A percentile compares a stretch with the other conserved stretches of the same genome.
Conservation (phyloP, 2,797 vertebrate species). For the Danio tinwini region DNA sequence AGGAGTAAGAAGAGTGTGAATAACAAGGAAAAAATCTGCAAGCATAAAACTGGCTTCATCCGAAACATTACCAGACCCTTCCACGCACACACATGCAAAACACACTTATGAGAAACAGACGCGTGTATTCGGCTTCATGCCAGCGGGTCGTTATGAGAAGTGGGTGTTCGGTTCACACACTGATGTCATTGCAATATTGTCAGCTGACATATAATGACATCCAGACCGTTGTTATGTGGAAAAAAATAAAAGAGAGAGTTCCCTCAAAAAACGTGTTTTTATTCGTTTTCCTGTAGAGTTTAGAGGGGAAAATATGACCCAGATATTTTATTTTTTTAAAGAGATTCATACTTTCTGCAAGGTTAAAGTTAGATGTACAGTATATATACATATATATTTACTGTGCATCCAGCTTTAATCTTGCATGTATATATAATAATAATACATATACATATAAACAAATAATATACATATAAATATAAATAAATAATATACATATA, state of each 20-base stretch:
- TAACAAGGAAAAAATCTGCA: constrained; percentile 7
- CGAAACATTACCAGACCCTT: constrained; percentile 3
- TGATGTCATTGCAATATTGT: constrained; percentile 38
- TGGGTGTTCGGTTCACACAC: background rate
- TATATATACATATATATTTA: no score
- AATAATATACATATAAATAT: no score
- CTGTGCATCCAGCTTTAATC: no score
- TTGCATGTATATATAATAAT: no score
- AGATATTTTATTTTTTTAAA: background rate
- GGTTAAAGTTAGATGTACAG: background rate
- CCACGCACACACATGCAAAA: constrained; percentile 29
- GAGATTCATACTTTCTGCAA: background rate
- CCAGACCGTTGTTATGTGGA: constrained; percentile 7
- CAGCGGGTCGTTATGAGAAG: background rate
- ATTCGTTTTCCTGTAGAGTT: background rate
- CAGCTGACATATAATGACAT: constrained; percentile 20
- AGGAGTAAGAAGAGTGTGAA: constrained; percentile 33
- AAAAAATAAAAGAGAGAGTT: background rate
- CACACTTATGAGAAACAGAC: constrained; percentile 21
- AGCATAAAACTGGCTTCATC: constrained; percentile 22
- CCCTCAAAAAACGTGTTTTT: background rate
- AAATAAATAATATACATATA: no score
- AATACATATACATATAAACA: no score
- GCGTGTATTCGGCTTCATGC: constrained; percentile 6
- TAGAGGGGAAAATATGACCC: background rate